Base-by-base conservation (phyloP, 2,113 vertebrate genomes). In the Gyps fulvus region DNA sequence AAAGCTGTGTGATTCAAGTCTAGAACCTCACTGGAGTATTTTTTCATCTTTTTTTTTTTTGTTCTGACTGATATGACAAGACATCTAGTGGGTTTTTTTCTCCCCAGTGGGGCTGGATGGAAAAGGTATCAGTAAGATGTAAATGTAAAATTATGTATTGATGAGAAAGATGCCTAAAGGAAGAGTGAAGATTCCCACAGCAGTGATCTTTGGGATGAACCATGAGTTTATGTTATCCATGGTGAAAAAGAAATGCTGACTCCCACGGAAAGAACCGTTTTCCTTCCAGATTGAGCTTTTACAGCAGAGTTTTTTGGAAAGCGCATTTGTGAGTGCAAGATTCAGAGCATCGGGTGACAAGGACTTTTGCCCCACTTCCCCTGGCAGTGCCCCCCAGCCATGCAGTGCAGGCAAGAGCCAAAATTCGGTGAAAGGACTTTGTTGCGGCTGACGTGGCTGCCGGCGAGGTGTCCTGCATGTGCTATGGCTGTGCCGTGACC, bases 371-470 rank as follows among this genome's bases (percentile, higher is more conserved):
- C 36, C 6, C 27, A 0, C 12, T 31, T 47, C 54, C 42, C n/a
- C 18, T 19, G 19, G 73, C 79, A 83, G 50, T 26, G 42, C 10
- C 43, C 18, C 15, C 18, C 31, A 16, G 63, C 34, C 40, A 12
- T 11, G 58, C 32, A 27, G 63, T 14, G 55, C 90, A 58, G 38
- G 20, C 0, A 2, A 52, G 55, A 81, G 29, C 25, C 63, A 14
- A n/a, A 66, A 40, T 16, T 8, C 0, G 0, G 40, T 7, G 26
- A 0, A 2, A 21, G 45, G 69, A 34, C 20, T 17, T 71, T 4
- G 61, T 1, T 16, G 40, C 1, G 1, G 62, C 23, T 62, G 42
- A 13, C 0, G 11, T 7, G 29, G 38, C 38, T 65, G 69, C 49
- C 1, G 0, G 19, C 1, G 2, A 78, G 23, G 43, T 26, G 42